A percentile compares a stretch with the other conserved stretches of the same genome.
Evolutionary conservation across 2,888 invertebrate species (phyloP).

Genomic region (Caenorhabditis afra): DNA sequence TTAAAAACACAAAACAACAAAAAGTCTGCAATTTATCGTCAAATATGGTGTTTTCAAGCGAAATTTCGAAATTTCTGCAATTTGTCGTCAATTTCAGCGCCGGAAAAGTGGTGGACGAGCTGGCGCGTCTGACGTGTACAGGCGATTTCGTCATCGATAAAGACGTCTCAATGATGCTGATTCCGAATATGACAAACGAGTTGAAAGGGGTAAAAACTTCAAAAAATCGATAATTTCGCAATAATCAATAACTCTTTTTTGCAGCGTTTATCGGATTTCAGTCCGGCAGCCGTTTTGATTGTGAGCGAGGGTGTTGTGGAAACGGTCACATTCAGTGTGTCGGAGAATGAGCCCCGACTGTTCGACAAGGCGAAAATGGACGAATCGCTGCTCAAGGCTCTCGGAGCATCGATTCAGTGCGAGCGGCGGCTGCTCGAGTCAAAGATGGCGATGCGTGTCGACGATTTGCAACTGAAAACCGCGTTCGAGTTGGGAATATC

Average conservation of each 20-base stretch:
- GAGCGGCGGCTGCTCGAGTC: constrained; percentile 51
- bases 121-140: constrained; percentile 62
- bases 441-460: constrained; percentile 60
- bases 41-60: not conserved
- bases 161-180: constrained; percentile 52
- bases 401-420: constrained; percentile 48
- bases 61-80: too few species aligned
- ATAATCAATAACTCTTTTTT: too few species aligned
- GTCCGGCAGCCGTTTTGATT: constrained; percentile 57
- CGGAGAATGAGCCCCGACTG: constrained; percentile 69
- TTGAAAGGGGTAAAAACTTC: constrained; percentile 30
- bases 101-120: constrained; percentile 45
- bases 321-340: constrained; percentile 63
- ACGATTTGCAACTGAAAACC: constrained; percentile 64
- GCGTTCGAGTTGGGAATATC: constrained; percentile 76
- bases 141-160: constrained; percentile 63
- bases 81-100: constrained; percentile 38
- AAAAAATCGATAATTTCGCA: constrained; percentile 13
- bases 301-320: constrained; percentile 65
- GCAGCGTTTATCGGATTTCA: constrained; percentile 55
- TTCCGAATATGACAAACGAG: constrained; percentile 54
- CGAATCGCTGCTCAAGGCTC: constrained; percentile 68
- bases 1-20: constrained; percentile 7
- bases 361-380: constrained; percentile 76
- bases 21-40: not conserved